phyloP scores from a whole-genome alignment of 2,113 vertebrate genomes.

The Brevimyrus niger region DNA sequence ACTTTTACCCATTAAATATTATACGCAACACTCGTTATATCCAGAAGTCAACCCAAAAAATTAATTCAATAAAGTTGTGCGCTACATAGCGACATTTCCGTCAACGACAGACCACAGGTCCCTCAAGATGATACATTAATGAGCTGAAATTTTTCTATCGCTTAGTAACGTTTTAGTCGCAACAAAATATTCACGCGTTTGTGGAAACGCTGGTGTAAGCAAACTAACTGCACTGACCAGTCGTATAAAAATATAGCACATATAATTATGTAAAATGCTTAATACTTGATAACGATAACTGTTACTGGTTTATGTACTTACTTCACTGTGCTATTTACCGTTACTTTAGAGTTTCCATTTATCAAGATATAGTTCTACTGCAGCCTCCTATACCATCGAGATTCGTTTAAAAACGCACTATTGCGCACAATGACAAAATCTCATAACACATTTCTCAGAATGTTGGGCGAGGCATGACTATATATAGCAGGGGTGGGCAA shows the following conservation, averaged over 20 bases:
- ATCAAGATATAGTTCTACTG: neutral
- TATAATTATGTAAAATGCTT: neutral
- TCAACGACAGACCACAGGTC: neutral
- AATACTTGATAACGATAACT: neutral
- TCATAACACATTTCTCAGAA: neutral
- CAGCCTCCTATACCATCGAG: neutral
- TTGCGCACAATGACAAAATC: neutral
- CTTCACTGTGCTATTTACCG: neutral
- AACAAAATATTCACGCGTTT: neutral
- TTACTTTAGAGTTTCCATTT: neutral
- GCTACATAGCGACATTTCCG: neutral
- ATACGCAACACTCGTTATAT: neutral
- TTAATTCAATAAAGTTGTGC: neutral
- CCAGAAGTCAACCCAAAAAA: neutral
- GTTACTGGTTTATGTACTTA: neutral
- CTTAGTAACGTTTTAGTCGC: neutral
- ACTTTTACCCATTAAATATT: neutral
- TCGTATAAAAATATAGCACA: neutral
- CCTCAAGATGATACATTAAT: neutral
- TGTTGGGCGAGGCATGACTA: neutral
- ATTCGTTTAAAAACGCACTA: neutral
- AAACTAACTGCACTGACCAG: neutral
- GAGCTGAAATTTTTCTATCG: neutral
- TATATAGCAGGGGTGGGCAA: too few species aligned
- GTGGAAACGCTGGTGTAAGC: neutral